phyloP scores from a whole-genome alignment of 2,113 vertebrate genomes.

The Phaethornis superciliosus region DNA sequence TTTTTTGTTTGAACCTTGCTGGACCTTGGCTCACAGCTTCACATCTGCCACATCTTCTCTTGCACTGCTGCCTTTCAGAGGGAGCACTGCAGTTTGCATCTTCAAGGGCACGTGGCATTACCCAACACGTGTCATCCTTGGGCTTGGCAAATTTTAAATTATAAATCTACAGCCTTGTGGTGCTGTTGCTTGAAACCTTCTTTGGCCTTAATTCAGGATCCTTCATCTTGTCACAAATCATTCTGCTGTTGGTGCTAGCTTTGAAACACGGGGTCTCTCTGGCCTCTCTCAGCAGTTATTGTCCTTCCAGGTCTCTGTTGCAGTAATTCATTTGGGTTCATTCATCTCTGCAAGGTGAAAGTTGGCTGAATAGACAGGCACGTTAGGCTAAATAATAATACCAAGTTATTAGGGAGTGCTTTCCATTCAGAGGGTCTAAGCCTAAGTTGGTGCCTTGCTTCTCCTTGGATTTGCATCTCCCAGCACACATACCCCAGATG shows the following conservation, averaged over 20 bases:
- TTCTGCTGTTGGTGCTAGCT: not conserved
- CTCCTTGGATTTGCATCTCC: not conserved
- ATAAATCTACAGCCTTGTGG: not conserved
- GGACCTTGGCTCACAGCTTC: not conserved
- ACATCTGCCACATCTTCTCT: not conserved
- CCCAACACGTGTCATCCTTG: not conserved
- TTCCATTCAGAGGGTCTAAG: not conserved
- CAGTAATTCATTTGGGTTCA: not conserved
- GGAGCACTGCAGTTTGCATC: not conserved
- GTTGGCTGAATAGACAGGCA: not conserved
- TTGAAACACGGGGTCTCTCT: not conserved
- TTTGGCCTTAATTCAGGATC: not conserved
- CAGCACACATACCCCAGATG: not conserved
- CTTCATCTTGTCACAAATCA: not conserved
- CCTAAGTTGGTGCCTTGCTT: not conserved
- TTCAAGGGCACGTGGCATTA: not conserved
- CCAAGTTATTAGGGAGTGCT: not conserved
- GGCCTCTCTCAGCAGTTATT: not conserved
- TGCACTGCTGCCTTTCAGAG: not conserved
- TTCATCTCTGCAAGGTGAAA: not conserved
- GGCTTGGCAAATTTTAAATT: not conserved
- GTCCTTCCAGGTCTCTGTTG: not conserved
- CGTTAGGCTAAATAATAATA: not conserved
- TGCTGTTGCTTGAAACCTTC: not conserved
- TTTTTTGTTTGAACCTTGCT: not conserved